Percentiles rank a stretch among this genome's conserved stretches.
Evolutionary conservation across 2,797 vertebrate genomes (phyloP).

Genomic region (Loriculus beryllinus): DNA sequence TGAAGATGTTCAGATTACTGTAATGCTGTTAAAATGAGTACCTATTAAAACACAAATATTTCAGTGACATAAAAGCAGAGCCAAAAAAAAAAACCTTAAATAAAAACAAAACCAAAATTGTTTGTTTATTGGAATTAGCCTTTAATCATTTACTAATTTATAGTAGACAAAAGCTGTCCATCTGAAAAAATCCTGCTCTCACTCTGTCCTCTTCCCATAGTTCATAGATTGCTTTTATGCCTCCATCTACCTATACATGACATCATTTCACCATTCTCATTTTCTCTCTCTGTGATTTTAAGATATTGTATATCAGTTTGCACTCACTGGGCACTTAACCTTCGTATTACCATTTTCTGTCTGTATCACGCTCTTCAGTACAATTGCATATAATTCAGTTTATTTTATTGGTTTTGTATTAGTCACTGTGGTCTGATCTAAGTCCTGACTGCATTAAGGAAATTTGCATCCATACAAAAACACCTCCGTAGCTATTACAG

Average conservation of each 20-base stretch:
- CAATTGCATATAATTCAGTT: slow-evolving; percentile 20
- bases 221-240: slow-evolving; percentile 35
- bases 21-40: slow-evolving; percentile 42
- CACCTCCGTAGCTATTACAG: not conserved
- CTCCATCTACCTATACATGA: slow-evolving; percentile 40
- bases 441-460: not conserved
- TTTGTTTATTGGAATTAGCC: not conserved
- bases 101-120: not conserved
- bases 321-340: slow-evolving; percentile 49
- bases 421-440: not conserved
- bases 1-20: slow-evolving; percentile 45
- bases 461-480: not conserved
- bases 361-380: not conserved
- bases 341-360: slow-evolving; percentile 36
- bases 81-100: not conserved
- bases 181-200: not conserved
- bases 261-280: slow-evolving; percentile 57
- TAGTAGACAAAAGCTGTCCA: not conserved
- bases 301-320: slow-evolving; percentile 51
- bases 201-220: not conserved
- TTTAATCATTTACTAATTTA: slow-evolving; percentile 18
- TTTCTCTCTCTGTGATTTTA: slow-evolving; percentile 59
- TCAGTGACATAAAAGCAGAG: slow-evolving; percentile 12
- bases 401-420: not conserved
- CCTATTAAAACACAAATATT: slow-evolving; percentile 58